Conservation (phyloP, 2,113 vertebrate genomes). For the Marmota monax region DNA sequence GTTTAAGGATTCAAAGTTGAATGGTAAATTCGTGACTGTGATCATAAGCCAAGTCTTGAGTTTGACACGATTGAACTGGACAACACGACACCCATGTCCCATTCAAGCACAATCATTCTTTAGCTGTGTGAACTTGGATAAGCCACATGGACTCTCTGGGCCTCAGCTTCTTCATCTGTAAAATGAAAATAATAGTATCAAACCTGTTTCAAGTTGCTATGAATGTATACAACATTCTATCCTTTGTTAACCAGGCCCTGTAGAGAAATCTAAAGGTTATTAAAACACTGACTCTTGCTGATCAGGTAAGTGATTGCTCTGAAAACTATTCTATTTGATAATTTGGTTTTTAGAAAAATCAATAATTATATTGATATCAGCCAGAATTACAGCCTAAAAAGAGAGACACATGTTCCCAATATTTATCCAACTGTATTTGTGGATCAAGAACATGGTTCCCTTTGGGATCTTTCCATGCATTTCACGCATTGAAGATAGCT, state of each 20-base stretch:
- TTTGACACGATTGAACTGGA: neutral
- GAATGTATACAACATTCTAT: neutral
- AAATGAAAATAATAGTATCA: neutral
- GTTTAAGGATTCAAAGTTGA: neutral
- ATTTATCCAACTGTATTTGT: neutral
- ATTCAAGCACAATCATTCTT: neutral
- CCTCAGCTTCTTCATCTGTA: neutral
- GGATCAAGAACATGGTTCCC: neutral
- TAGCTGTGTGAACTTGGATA: neutral
- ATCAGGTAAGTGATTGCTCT: neutral
- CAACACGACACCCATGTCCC: neutral
- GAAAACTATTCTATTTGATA: neutral
- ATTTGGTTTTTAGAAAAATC: slow-evolving; percentile 16
- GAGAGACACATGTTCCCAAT: neutral
- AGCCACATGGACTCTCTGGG: neutral
- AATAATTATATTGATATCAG: neutral
- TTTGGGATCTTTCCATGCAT: neutral
- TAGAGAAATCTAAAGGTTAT: neutral
- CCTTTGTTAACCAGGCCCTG: neutral
- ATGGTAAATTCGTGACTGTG: neutral
- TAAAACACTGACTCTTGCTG: neutral
- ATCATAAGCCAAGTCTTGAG: neutral
- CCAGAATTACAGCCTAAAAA: neutral
- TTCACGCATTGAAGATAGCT: neutral
- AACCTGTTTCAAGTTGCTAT: neutral